A percentile compares a stretch with the other conserved stretches of the same genome.
Conservation (phyloP, 2,888 invertebrate genomes). For the Diarsia rubi region DNA sequence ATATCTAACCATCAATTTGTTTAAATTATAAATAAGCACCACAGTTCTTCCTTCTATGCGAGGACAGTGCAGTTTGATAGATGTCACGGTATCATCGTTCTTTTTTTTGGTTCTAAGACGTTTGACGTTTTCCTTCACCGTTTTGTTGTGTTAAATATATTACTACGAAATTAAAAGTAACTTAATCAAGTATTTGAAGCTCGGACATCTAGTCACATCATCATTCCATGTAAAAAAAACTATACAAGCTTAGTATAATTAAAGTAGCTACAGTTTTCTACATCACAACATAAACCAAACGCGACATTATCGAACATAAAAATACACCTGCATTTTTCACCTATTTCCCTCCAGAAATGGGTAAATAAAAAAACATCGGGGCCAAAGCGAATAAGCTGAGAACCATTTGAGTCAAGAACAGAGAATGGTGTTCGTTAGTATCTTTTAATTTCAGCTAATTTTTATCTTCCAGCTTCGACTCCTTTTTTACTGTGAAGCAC, state of each 20-base stretch:
- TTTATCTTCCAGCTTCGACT: constrained; percentile 86
- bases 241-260: too few relatives aligned
- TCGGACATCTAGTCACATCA: not conserved
- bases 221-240: not conserved
- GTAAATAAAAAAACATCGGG: constrained; percentile 50
- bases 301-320: too few relatives aligned
- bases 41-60: too few relatives aligned
- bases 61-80: too few relatives aligned
- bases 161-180: not conserved
- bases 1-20: not conserved
- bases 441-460: constrained; percentile 91
- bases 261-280: too few relatives aligned
- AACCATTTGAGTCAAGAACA: constrained; percentile 59
- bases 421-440: constrained; percentile 90
- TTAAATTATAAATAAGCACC: too few relatives aligned
- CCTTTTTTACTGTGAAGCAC: constrained; percentile 87
- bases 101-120: too few relatives aligned
- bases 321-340: not conserved
- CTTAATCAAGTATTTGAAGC: not conserved
- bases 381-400: constrained; percentile 64
- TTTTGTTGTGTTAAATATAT: too few relatives aligned
- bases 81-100: too few relatives aligned
- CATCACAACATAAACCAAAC: not conserved
- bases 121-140: too few relatives aligned
- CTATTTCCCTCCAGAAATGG: not conserved